A percentile compares a stretch with the other conserved stretches of the same genome.
Conservation (phyloP, 2,113 vertebrate genomes). For the Cyprinodon brontotheroides region DNA sequence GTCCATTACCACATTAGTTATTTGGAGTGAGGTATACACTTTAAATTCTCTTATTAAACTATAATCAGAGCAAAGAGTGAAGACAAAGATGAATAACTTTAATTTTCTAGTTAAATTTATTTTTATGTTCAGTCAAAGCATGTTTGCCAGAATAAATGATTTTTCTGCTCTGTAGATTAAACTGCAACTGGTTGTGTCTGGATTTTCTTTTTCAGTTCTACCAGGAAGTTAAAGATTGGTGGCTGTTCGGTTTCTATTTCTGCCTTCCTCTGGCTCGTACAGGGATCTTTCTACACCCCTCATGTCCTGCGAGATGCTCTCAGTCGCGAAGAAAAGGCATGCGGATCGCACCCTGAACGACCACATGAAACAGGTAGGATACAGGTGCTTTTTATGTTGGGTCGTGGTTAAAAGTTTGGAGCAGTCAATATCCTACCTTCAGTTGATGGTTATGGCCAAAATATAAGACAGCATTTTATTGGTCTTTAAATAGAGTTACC, state of each 20-base stretch:
- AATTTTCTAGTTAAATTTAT: too few relatives aligned
- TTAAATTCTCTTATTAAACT: too few relatives aligned
- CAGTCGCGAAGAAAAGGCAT: conserved; percentile 88
- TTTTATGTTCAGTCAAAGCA: not conserved
- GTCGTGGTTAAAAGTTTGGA: not conserved
- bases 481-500: too few relatives aligned
- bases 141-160: not conserved
- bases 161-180: not conserved
- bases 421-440: not conserved
- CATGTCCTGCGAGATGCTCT: conserved; percentile 93
- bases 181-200: not conserved
- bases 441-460: not conserved
- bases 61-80: too few relatives aligned
- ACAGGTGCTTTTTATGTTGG: not conserved
- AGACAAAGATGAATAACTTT: too few relatives aligned
- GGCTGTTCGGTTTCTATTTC: conserved; percentile 92
- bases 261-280: conserved; percentile 90
- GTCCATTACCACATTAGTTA: too few relatives aligned
- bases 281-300: conserved; percentile 89
- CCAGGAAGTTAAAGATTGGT: conserved; percentile 88
- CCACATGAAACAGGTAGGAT: conserved; percentile 90
- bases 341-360: conserved; percentile 89
- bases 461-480: not conserved
- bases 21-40: too few relatives aligned
- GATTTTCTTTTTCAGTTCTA: conserved; percentile 80